A percentile compares a stretch with the other conserved stretches of the same genome.
phyloP scores from a whole-genome alignment of 2,888 invertebrate species.

The Eurytoma adleriae region DNA sequence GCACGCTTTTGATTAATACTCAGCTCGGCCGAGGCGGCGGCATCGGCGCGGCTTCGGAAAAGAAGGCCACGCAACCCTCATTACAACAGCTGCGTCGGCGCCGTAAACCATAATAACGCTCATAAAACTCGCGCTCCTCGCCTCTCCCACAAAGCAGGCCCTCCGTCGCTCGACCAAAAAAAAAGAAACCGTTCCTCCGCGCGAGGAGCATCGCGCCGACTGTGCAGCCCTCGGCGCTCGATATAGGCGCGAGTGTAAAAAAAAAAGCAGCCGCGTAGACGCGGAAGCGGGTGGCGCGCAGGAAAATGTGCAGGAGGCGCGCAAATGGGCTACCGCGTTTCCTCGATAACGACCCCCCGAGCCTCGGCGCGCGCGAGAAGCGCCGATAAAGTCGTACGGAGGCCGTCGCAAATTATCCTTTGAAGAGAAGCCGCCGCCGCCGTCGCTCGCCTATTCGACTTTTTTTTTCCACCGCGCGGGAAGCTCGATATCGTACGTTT shows the following conservation, averaged over 20 bases:
- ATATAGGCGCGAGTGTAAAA: not conserved
- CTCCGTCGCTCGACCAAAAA: not conserved
- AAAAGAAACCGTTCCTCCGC: not conserved
- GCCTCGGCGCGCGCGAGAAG: not conserved
- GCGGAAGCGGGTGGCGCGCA: constrained; percentile 8
- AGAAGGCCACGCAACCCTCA: not conserved
- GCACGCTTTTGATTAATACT: no score
- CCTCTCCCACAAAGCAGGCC: constrained; percentile 7
- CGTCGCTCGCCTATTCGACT: not conserved
- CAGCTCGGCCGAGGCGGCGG: no score
- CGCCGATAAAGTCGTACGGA: constrained; percentile 59
- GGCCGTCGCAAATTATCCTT: constrained; percentile 60
- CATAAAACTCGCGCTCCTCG: constrained; percentile 12
- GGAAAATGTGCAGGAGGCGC: not conserved
- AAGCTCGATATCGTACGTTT: not conserved
- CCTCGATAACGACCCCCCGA: constrained; percentile 23
- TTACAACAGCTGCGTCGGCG: constrained; percentile 11
- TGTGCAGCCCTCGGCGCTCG: not conserved
- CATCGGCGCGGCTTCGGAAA: no score
- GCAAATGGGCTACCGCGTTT: constrained; percentile 29
- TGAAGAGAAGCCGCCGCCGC: constrained; percentile 21
- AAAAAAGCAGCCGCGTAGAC: not conserved
- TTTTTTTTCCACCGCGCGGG: not conserved
- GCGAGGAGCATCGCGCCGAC: not conserved
- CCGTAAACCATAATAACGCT: constrained; percentile 21